Conservation (phyloP, 2,797 vertebrate species). For the Acanthiza pusilla region DNA sequence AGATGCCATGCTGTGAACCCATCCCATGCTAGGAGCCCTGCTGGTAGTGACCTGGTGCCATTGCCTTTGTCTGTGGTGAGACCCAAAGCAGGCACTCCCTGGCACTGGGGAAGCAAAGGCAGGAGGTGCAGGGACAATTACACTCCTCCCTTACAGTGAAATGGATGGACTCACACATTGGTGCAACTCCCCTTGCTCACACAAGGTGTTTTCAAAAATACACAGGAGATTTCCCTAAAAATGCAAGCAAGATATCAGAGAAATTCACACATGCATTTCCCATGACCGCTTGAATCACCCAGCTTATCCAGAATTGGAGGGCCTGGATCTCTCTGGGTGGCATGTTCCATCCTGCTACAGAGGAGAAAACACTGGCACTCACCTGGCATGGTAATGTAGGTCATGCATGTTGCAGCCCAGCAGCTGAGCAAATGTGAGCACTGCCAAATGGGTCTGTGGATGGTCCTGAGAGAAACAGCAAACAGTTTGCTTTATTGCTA, state of each 20-base stretch:
- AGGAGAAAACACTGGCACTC: neutral
- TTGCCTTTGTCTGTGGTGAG: neutral
- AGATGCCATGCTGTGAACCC: neutral
- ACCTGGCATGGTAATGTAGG: neutral
- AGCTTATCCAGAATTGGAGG: neutral
- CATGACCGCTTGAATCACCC: neutral
- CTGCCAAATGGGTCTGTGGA: neutral
- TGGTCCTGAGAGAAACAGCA: neutral
- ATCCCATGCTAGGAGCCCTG: neutral
- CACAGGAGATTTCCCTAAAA: neutral
- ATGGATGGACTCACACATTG: neutral
- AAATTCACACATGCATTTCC: neutral
- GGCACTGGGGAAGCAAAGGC: neutral
- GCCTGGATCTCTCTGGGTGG: neutral
- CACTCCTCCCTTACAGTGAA: neutral
- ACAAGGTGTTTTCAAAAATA: neutral
- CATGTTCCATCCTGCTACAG: neutral
- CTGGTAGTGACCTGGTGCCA: fast-evolving
- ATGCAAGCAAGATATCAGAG: neutral
- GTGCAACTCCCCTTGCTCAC: neutral
- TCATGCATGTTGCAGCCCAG: neutral
- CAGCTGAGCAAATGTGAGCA: neutral
- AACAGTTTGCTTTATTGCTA: neutral
- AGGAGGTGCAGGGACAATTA: neutral
- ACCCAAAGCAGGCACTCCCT: neutral